Conservation (phyloP, 1,140 invertebrate genomes). For the Chrysopa pallens region DNA sequence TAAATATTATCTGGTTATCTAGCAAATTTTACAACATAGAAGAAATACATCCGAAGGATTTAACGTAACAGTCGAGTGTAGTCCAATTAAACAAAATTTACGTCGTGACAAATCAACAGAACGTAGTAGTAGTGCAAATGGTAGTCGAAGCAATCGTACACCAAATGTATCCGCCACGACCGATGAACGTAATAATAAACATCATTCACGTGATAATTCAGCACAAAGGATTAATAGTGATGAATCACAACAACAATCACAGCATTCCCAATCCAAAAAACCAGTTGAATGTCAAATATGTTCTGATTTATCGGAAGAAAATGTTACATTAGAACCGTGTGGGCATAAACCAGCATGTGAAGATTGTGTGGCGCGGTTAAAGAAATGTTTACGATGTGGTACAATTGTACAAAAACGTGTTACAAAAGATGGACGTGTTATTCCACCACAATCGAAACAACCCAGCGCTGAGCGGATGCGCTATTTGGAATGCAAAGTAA, state of each 20-base stretch:
- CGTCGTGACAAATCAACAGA: too few relatives aligned
- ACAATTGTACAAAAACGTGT: constrained; percentile 33
- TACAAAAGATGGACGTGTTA: constrained; percentile 26
- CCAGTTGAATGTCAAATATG: constrained; percentile 53
- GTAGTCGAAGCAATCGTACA: constrained; percentile 6
- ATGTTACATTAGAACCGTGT: constrained; percentile 54
- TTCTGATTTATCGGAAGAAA: constrained; percentile 39
- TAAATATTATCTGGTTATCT: too few relatives aligned
- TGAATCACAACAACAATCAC: neutral
- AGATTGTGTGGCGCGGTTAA: constrained; percentile 61
- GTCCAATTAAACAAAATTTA: constrained; percentile 13
- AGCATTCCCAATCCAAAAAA: constrained; percentile 10
- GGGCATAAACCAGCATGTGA: constrained; percentile 54
- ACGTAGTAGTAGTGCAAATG: too few relatives aligned
- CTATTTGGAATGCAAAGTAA: constrained; percentile 57
- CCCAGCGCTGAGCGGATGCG: constrained; percentile 45
- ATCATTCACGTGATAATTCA: neutral
- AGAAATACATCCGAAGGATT: constrained; percentile 6
- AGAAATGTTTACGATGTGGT: constrained; percentile 60
- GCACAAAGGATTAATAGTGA: neutral
- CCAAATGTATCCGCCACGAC: constrained; percentile 1
- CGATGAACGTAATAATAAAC: neutral
- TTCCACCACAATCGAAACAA: constrained; percentile 30
- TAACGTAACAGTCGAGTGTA: constrained; percentile 10
- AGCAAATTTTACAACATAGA: neutral